Evolutionary conservation across 2,113 vertebrate species (phyloP).

Genomic region (Mustelus asterias): DNA sequence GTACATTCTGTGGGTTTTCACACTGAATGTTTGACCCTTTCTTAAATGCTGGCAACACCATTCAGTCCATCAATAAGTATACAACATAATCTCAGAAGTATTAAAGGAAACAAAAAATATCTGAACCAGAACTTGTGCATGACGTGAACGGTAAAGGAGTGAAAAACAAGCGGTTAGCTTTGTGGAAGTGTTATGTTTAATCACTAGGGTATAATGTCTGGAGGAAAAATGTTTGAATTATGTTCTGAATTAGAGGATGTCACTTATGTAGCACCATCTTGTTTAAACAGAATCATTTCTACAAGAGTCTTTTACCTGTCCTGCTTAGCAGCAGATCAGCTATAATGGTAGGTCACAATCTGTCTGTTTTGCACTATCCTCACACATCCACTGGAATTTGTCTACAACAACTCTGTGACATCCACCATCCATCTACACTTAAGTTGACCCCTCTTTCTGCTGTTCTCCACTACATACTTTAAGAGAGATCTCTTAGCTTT

Average conservation of each 20-base stretch:
- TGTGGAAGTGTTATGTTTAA: neutral
- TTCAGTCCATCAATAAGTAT: neutral
- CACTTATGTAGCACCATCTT: neutral
- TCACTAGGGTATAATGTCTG: neutral
- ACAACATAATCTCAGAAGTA: neutral
- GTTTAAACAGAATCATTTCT: neutral
- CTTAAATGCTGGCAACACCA: neutral
- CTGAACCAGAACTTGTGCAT: neutral
- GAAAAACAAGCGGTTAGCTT: neutral
- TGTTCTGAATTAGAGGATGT: neutral
- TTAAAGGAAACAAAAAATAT: neutral
- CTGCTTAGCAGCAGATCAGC: neutral
- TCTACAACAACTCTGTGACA: neutral
- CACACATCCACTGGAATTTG: neutral
- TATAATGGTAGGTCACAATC: neutral
- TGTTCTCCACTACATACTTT: neutral
- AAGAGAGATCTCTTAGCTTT: neutral
- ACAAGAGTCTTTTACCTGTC: neutral
- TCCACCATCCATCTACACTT: neutral
- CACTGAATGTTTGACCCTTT: neutral
- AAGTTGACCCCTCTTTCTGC: neutral
- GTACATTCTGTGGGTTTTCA: neutral
- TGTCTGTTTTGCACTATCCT: neutral
- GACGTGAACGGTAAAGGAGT: too few relatives aligned
- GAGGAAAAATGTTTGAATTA: neutral